phyloP scores from a whole-genome alignment of 2,888 invertebrate species.

The Latheticus oryzae region DNA sequence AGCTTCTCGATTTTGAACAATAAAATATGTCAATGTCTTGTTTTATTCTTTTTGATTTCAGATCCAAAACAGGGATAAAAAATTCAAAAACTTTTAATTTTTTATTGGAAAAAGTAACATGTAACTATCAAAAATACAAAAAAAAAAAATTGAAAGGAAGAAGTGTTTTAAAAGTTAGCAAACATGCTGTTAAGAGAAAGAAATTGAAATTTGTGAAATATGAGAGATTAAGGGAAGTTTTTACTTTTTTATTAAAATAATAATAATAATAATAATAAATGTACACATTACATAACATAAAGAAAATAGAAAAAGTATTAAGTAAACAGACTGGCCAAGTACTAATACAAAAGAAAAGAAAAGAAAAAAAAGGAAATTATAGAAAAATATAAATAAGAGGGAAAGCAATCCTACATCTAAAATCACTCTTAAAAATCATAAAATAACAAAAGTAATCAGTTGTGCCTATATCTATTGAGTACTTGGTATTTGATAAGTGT shows the following conservation, averaged over 20 bases:
- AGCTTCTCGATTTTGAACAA: too few relatives aligned
- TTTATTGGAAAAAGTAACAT: too few relatives aligned
- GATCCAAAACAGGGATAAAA: too few relatives aligned
- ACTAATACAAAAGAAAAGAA: constrained; percentile 4
- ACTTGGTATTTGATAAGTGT: constrained; percentile 31
- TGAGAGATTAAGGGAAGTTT: too few relatives aligned
- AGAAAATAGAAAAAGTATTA: neutral
- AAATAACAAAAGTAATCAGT: constrained; percentile 48
- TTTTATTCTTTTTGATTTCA: too few relatives aligned
- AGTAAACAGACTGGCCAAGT: constrained; percentile 20
- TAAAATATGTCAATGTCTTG: too few relatives aligned
- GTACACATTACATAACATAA: constrained; percentile 16
- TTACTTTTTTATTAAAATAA: constrained; percentile 22
- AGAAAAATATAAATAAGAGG: constrained; percentile 13
- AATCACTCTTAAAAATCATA: constrained; percentile 27
- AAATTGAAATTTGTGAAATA: too few relatives aligned
- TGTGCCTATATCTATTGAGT: constrained; percentile 27
- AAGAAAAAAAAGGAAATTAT: constrained; percentile 11
- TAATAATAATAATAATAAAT: neutral
- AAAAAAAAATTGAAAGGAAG: too few relatives aligned
- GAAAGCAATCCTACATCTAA: constrained; percentile 18
- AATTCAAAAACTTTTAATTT: too few relatives aligned
- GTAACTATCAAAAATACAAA: too few relatives aligned
- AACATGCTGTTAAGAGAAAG: too few relatives aligned
- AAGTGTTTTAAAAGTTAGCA: too few relatives aligned